phyloP scores from a whole-genome alignment of 2,797 vertebrate genomes.

The Remorina albescens region DNA sequence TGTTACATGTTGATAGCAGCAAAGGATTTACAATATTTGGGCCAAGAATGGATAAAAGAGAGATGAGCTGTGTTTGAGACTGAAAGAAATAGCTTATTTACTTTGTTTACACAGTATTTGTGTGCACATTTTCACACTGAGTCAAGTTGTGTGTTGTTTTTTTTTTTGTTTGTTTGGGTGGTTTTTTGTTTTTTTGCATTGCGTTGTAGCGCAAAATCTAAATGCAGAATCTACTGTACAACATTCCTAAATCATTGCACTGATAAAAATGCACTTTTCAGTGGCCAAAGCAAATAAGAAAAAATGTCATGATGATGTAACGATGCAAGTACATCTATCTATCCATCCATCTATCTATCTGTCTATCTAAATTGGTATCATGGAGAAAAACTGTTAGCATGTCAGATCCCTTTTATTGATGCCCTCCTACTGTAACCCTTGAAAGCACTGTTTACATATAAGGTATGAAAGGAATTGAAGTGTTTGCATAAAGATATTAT shows the following conservation, averaged over 20 bases:
- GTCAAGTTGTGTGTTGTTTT: not conserved
- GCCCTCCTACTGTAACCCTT: not conserved
- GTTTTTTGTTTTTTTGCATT: not conserved
- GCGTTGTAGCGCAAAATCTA: not conserved
- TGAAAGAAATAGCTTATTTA: not conserved
- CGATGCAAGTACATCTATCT: too few relatives aligned
- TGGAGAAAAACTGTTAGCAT: not conserved
- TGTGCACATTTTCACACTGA: not conserved
- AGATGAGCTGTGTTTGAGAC: constrained; percentile 2
- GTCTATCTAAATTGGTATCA: not conserved
- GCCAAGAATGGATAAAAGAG: constrained; percentile 12
- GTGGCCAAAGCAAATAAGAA: not conserved
- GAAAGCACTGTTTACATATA: constrained; percentile 18
- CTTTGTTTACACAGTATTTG: constrained; percentile 4
- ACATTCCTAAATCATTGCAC: not conserved
- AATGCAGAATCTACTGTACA: not conserved
- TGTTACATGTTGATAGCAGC: constrained; percentile 58
- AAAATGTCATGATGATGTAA: not conserved
- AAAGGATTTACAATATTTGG: constrained; percentile 65
- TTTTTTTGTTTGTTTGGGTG: too few relatives aligned
- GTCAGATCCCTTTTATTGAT: constrained; percentile 7
- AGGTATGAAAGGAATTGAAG: constrained; percentile 2
- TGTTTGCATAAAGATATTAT: constrained; percentile 14
- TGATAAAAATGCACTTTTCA: not conserved
- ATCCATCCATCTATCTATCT: too few relatives aligned